Evolutionary conservation across 2,888 invertebrate species (phyloP).

Genomic region (Lathronympha strigana): DNA sequence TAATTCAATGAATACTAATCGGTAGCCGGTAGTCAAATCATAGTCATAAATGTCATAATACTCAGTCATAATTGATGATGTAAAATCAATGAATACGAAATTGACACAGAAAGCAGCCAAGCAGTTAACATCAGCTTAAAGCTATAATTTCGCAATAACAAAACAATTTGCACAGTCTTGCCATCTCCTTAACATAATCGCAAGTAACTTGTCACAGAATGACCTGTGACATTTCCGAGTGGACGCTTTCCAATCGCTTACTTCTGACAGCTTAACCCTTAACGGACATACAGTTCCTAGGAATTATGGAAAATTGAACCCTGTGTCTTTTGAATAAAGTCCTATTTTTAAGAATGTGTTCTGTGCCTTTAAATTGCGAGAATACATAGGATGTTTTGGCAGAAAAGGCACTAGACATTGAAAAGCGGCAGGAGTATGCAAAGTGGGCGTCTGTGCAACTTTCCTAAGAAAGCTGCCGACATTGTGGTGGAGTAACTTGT

Average conservation of each 20-base stretch:
- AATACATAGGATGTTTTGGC: constrained; percentile 14
- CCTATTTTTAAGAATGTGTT: too few species aligned
- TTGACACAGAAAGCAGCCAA: constrained; percentile 32
- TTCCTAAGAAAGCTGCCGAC: constrained; percentile 37
- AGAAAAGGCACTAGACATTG: constrained; percentile 4
- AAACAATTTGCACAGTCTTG: constrained; percentile 33
- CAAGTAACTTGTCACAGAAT: constrained; percentile 37
- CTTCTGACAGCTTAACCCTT: neutral
- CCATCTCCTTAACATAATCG: constrained; percentile 38
- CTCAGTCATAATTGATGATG: neutral
- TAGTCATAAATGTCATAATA: neutral
- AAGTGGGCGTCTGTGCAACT: constrained; percentile 33
- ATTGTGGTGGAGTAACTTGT: constrained; percentile 15
- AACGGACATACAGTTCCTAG: too few species aligned
- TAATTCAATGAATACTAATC: too few species aligned
- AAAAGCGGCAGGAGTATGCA: constrained; percentile 31
- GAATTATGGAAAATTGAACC: too few species aligned
- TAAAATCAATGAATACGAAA: neutral
- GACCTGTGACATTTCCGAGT: constrained; percentile 40
- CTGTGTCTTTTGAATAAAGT: too few species aligned
- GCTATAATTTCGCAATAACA: constrained; percentile 18
- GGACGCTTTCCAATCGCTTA: constrained; percentile 21
- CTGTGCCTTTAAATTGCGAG: too few species aligned
- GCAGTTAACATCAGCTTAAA: constrained; percentile 19
- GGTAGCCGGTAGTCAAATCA: neutral